Base-by-base conservation (phyloP, 2,113 vertebrate genomes). In the Platanista minor region DNA sequence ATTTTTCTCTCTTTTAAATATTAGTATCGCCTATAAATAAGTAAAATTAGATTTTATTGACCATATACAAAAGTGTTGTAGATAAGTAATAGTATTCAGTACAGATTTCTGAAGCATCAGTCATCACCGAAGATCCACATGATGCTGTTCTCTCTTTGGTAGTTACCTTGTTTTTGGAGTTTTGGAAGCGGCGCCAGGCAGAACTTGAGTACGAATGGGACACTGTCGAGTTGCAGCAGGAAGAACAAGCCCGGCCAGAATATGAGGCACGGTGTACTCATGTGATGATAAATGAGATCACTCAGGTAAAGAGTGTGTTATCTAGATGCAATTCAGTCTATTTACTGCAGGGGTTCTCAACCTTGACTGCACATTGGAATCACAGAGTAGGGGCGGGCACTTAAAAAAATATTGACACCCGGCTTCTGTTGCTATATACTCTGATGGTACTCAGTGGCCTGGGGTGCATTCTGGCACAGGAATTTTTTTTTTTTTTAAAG, bases 131-230 rank as follows among this genome's bases (percentile, higher is more conserved):
- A 64, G 62, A 64, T 0, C 4, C 64, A 46, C 33, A 59, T 0
- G 0, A n/a, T 18, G 11, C 5, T 74, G 8, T 75, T 95, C 72
- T 97, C 46, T 20, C 97, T 95, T 49, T 66, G 1, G 33, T 17
- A 99, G 99, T 99, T 21, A 99, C 99, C 0, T 91, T 99, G 96
- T 99, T 99, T 92, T 97, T 99, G 98, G 99, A 99, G 98, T 99
- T 99, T 71, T 99, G 99, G 99, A 99, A 99, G 97, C 98, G 99
- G 12, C 99, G 99, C 71, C 99, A 99, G 98, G 99, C 99, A 7
- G 99, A 99, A 71, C 98, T 99, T 49, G 99, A 99, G 96, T 99
- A 99, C 6, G 98, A 99, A 23, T 99, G 99, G 99, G 99, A 99
- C 98, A 99, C 99, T 0, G 99, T 99, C 61, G 99, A 99, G 97